A percentile compares a stretch with the other conserved stretches of the same genome.
phyloP scores from a whole-genome alignment of 1,140 invertebrate genomes.

The Manduca sexta region DNA sequence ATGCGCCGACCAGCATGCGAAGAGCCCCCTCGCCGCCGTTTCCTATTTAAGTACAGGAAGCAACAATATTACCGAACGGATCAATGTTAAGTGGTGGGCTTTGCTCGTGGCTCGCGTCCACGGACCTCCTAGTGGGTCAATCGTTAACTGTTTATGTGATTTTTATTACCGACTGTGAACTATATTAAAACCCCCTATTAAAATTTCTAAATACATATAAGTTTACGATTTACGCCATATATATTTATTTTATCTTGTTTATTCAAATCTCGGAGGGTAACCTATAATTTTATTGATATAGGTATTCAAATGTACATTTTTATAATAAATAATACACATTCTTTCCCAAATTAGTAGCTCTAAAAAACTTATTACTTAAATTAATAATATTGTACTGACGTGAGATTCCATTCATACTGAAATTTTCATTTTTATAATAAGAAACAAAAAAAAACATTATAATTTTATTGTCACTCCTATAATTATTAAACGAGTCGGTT shows the following conservation, averaged over 20 bases:
- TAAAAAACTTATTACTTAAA: too few species aligned
- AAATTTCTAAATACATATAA: slow-evolving; percentile 18
- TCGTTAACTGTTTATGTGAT: slow-evolving; percentile 43
- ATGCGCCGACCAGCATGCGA: slow-evolving; percentile 12
- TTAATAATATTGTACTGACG: too few species aligned
- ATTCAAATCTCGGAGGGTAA: not conserved
- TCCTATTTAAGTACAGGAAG: slow-evolving; percentile 1
- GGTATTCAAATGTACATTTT: too few species aligned
- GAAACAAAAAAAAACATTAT: too few species aligned
- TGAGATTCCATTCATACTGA: too few species aligned
- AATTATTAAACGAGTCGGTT: too few species aligned
- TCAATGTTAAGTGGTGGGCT: slow-evolving; percentile 6
- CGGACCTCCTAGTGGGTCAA: slow-evolving; percentile 37
- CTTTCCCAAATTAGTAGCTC: too few species aligned
- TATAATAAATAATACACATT: too few species aligned
- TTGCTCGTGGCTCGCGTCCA: slow-evolving; percentile 24
- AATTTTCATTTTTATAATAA: too few species aligned
- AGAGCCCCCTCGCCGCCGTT: slow-evolving; percentile 12
- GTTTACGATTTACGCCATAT: too few species aligned
- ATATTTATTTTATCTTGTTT: not conserved
- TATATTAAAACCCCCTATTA: slow-evolving; percentile 37
- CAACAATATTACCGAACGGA: slow-evolving; percentile 9
- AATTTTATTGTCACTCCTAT: too few species aligned
- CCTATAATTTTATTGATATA: too few species aligned
- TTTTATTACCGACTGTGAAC: slow-evolving; percentile 41